Evolutionary conservation across 1,140 invertebrate genomes (phyloP).

Genomic region (Brachionus rotundiformis): DNA sequence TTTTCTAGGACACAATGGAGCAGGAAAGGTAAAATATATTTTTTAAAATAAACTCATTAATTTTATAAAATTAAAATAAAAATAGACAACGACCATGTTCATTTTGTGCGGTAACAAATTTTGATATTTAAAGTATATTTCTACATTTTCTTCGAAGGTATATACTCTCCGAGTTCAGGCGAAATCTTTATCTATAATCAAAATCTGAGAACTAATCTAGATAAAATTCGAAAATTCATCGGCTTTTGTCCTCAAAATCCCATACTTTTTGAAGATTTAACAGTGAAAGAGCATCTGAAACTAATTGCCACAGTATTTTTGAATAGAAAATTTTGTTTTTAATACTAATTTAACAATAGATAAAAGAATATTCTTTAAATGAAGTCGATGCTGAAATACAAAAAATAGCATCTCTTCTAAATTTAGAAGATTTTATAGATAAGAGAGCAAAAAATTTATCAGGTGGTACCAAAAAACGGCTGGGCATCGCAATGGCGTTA

Average conservation of each 20-base stretch:
- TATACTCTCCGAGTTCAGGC: slow-evolving; percentile 73
- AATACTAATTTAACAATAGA: neutral
- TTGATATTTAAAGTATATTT: neutral
- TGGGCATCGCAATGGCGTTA: slow-evolving; percentile 32
- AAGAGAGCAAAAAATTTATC: slow-evolving; percentile 66
- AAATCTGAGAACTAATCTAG: slow-evolving; percentile 67
- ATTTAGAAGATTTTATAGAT: neutral
- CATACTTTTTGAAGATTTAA: slow-evolving; percentile 84
- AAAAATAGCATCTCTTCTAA: neutral
- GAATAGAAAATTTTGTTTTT: neutral
- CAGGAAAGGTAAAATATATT: slow-evolving; percentile 67
- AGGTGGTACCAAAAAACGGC: slow-evolving; percentile 15
- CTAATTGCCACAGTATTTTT: slow-evolving; percentile 73
- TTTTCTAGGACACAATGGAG: slow-evolving; percentile 69
- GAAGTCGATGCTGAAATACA: neutral
- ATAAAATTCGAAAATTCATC: slow-evolving; percentile 68
- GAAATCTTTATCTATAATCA: slow-evolving; percentile 72
- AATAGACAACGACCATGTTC: slow-evolving; percentile 36
- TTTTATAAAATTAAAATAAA: neutral
- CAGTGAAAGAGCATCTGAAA: slow-evolving; percentile 83
- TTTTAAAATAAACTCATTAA: neutral
- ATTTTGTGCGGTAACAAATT: slow-evolving; percentile 28
- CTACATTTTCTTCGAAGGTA: slow-evolving; percentile 66
- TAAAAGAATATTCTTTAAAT: neutral
- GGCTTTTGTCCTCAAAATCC: slow-evolving; percentile 93